Evolutionary conservation across 2,113 vertebrate species (phyloP), one percentile per base, ranked within the genome.

Genomic region (Myotis brandtii): DNA sequence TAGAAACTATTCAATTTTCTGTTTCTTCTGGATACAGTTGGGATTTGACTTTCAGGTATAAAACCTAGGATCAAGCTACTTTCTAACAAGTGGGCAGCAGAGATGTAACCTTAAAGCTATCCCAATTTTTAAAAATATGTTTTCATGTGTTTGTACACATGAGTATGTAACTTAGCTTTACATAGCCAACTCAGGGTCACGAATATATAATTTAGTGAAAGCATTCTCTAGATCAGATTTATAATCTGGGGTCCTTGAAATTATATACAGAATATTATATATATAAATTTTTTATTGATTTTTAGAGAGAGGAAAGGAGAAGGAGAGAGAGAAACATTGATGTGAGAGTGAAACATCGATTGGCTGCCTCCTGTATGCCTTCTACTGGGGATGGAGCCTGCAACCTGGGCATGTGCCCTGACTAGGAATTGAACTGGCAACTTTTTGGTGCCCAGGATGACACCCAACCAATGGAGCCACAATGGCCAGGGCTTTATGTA

Each of bases 41-140:
- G 46, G 18, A 69, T 95, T 93, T 89, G 52, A n/a, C 40, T 91
- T 67, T 93, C 25, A 32, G 23, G n/a, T 91, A 0, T 89, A 84
- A 93, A 91, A 88, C 18, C 6, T 54, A 1, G 56, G 5, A 67
- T 79, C 73, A 87, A 81, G 32, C 30, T 86, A 34, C 34, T 95
- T 52, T 82, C 21, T 56, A 76, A 48, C 17, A 54, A 52, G 32
- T 82, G 59, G 54, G 25, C 20, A 84, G 40, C 46, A 50, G 77
- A 87, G 56, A 43, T 77, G 18, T 85, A 70, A 75, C n/a, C 25
- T 95, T 88, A 66, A 91, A 88, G 37, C 32, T 87, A 62, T 69
- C 69, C 88, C 87, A 79, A 46, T 77, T 93, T 93, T 91, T 91
- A 62, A 76, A 94, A 67, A 91, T 6, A 21, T 84, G 43, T 75